Evolutionary conservation across 2,113 vertebrate species (phyloP).

Genomic region (Platysteira castanea): DNA sequence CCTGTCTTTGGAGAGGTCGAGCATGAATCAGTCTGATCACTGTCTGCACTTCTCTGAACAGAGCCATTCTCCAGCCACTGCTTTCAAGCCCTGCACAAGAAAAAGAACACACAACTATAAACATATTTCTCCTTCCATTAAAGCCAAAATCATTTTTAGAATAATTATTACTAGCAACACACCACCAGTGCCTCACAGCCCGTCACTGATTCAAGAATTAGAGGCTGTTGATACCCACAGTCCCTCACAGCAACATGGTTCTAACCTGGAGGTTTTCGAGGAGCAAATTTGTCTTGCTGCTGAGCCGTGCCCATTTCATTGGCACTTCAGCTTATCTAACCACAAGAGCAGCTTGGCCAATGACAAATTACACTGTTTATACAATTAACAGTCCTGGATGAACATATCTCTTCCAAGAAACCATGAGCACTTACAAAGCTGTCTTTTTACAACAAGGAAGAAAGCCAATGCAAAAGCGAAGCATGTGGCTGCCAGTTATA

Average conservation of each 20-base stretch:
- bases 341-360: background rate
- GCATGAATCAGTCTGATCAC: background rate
- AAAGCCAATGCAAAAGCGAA: background rate
- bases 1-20: background rate
- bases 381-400: background rate
- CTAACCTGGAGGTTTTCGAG: background rate
- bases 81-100: background rate
- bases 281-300: background rate
- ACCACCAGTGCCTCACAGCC: background rate
- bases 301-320: background rate
- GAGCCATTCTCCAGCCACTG: background rate
- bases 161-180: background rate
- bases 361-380: background rate
- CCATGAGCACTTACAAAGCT: background rate
- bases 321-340: background rate
- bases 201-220: background rate
- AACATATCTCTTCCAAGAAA: background rate
- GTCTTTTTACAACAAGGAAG: background rate
- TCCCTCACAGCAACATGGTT: background rate
- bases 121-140: background rate
- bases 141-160: background rate
- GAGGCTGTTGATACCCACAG: background rate
- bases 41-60: background rate
- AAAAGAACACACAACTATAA: background rate
- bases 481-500: slow-evolving; percentile 32